Evolutionary conservation across 2,797 vertebrate species (phyloP), one percentile per base, ranked within the genome.

Genomic region (Apodemus agrarius): DNA sequence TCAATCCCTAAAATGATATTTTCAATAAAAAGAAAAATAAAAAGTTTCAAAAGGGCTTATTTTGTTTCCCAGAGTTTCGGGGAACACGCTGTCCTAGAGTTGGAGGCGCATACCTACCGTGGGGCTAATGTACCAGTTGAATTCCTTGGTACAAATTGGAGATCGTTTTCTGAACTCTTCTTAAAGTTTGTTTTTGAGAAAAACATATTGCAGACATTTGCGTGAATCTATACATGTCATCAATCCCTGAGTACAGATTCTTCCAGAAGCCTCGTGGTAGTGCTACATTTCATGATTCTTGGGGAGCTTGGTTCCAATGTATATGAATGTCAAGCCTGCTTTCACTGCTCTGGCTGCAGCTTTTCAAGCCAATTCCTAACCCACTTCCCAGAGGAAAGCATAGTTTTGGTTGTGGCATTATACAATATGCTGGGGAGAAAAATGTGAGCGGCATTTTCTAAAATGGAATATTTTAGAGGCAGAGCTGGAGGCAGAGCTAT

Each of bases 21-120:
- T 96, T 93, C 10, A 76, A 96, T 91, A 93, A 82, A 14, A 93
- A 93, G 95, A 91, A 19, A 97, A 95, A 90, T 67, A 67, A 40
- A 90, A 92, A 2, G 10, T 22, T 95, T 96, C 6, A n/a, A 81
- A 94, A 94, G 72, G 52, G 79, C 34, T 59, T 84, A 12, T 83
- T 85, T 54, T 43, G 75, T 95, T 86, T 96, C 86, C 83, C 40
- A 85, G 37, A 78, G 16, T 94, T 95, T 86, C 85, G 65, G 4
- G 69, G 90, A 95, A 72, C 49, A 86, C 67, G 7, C 2, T 90
- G 67, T 89, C 57, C 52, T 46, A 63, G 63, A 86, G 21, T 76
- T 85, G 37, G 49, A 93, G 65, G 8, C 26, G 82, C 82, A 76
- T 14, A 59, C 52, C 17, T 14, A 59, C 52, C 17, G 2, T 40